Conservation (phyloP, 2,797 vertebrate genomes). For the Erethizon dorsatum region DNA sequence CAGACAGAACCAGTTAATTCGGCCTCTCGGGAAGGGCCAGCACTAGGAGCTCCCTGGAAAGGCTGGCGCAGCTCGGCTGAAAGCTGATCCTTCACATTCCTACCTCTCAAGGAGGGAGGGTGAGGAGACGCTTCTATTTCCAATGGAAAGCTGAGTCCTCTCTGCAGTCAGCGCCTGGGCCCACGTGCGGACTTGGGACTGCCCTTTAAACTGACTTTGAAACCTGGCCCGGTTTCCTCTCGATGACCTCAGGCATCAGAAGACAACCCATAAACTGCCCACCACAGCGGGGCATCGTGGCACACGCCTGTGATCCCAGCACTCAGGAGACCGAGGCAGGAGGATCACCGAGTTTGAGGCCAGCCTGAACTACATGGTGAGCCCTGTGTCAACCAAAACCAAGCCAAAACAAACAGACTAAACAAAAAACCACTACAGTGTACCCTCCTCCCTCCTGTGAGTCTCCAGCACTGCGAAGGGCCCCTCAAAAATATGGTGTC, state of each 20-base stretch:
- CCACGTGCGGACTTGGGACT: slow-evolving; percentile 50
- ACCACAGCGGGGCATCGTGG: neutral
- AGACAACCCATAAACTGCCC: neutral
- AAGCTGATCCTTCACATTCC: slow-evolving; percentile 91
- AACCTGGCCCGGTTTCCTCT: neutral
- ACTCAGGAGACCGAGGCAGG: neutral
- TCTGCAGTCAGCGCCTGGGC: slow-evolving; percentile 53
- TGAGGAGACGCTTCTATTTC: slow-evolving; percentile 76
- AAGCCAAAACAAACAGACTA: neutral
- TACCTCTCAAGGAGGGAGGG: slow-evolving; percentile 85
- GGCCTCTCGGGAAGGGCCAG: slow-evolving; percentile 83
- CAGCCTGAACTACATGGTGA: neutral
- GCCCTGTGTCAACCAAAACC: neutral
- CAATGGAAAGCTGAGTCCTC: slow-evolving; percentile 71
- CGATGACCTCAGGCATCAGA: neutral
- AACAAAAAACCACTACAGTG: neutral
- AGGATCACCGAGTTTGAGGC: neutral
- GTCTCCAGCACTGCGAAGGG: neutral
- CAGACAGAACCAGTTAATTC: slow-evolving; percentile 84
- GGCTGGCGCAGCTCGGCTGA: slow-evolving; percentile 85
- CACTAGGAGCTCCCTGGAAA: slow-evolving; percentile 82
- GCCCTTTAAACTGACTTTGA: slow-evolving; percentile 33
- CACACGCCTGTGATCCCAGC: neutral
- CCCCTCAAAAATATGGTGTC: neutral
- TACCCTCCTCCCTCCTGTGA: neutral